Percentiles rank a stretch among this genome's conserved stretches.
Evolutionary conservation across 2,113 vertebrate genomes (phyloP).

Genomic region (Seriola quinqueradiata): DNA sequence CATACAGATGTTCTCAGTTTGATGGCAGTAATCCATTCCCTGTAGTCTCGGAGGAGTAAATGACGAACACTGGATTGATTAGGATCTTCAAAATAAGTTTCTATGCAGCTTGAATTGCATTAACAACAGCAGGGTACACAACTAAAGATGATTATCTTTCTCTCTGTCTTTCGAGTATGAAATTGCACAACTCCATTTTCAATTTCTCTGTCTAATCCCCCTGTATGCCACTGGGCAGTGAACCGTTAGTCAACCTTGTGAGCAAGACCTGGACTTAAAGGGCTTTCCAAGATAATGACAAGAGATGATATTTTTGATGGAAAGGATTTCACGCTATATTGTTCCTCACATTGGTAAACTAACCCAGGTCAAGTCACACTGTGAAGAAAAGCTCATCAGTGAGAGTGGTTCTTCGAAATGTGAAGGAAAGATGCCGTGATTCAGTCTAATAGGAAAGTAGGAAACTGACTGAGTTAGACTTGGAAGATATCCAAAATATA

Average conservation of each 20-base stretch:
- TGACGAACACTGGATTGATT: slow-evolving; percentile 50
- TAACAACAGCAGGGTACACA: slow-evolving; percentile 53
- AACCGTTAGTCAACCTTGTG: slow-evolving; percentile 15
- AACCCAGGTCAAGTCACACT: slow-evolving; percentile 5
- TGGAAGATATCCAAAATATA: too few relatives aligned
- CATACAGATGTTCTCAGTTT: slow-evolving; percentile 60
- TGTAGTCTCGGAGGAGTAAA: slow-evolving; percentile 29
- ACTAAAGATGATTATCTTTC: slow-evolving; percentile 4
- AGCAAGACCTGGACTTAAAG: slow-evolving; percentile 46
- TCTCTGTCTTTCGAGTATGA: slow-evolving; percentile 25
- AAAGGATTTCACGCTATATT: slow-evolving; percentile 36
- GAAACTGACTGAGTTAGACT: too few relatives aligned
- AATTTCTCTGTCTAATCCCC: slow-evolving; percentile 49
- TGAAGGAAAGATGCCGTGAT: neutral
- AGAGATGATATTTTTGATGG: slow-evolving; percentile 52
- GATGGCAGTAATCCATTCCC: slow-evolving; percentile 55
- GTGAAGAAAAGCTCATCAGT: slow-evolving; percentile 7
- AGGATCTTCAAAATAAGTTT: slow-evolving; percentile 19
- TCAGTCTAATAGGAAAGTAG: neutral
- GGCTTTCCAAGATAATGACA: slow-evolving; percentile 50
- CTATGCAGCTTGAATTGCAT: slow-evolving; percentile 26
- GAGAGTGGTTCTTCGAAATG: neutral
- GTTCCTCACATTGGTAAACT: slow-evolving; percentile 40
- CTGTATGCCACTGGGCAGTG: slow-evolving; percentile 26
- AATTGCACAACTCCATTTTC: slow-evolving; percentile 53